Base-by-base conservation (phyloP, 1,140 invertebrate species). In the Anoplolepis gracilipes region DNA sequence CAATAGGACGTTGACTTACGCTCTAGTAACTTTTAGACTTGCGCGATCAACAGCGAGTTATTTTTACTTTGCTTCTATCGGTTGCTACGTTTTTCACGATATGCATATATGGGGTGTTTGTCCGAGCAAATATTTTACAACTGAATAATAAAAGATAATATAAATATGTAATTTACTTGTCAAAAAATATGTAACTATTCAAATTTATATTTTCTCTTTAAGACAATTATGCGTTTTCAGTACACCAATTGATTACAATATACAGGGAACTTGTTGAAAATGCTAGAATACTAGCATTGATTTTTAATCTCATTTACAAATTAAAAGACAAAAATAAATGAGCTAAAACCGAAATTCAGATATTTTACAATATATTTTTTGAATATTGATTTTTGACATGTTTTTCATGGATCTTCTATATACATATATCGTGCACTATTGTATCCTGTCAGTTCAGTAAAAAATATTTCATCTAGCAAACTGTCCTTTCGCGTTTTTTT, bases 401-500 rank as follows among this genome's bases (percentile, higher is more conserved):
- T 11, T 28, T 61, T 61, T 61, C 0, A 59, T 4, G 11, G 2
- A 75, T 25, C 16, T 70, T 28, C 4, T 28, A 36, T 8, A 46
- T 3, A 36, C 5, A 46, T 3, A 28, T 53, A 70, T 70, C 19
- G 33, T 2, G 77, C 42, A 13, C 7, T 10, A 19, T 2, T 19
- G 33, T n/a, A 11, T 30, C 25, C 4, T 19, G 3, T 30, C 2
- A 13, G 4, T 28, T 28, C 19, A 33, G 11, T 25, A 81, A 57
- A 81, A 49, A 70, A 70, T 81, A 81, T 81, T 70, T 72, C 36
- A 57, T 55, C 22, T 11, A 16, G 33, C 65, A 19, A 57, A 70
- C 49, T 70, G 30, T 70, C 25, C 25, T 79, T 36, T 59, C 22
- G 25, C 13, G 3, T 81, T 81, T 70, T 49, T 81, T 57, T 22